phyloP scores from a whole-genome alignment of 2,113 vertebrate genomes.

The Peucedramus taeniatus region DNA sequence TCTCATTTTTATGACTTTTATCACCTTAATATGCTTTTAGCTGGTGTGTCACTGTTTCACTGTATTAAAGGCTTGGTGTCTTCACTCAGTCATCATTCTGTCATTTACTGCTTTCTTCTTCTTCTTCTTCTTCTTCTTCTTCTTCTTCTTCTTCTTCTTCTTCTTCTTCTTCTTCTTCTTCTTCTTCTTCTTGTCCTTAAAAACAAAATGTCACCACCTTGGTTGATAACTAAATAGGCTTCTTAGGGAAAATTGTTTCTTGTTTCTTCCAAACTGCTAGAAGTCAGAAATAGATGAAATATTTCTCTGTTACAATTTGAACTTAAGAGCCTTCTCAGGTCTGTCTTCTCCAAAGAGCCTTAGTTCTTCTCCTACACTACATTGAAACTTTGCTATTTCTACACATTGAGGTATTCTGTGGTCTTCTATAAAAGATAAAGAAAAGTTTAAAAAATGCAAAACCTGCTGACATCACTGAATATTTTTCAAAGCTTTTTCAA shows the following conservation, averaged over 20 bases:
- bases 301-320: not conserved
- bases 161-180: too few relatives aligned
- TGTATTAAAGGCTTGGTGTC: not conserved
- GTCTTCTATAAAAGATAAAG: not conserved
- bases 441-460: not conserved
- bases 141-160: too few relatives aligned
- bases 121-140: too few relatives aligned
- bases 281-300: not conserved
- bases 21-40: not conserved
- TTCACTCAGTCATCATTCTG: not conserved
- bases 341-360: not conserved
- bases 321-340: not conserved
- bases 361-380: not conserved
- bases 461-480: not conserved
- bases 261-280: not conserved
- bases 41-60: not conserved
- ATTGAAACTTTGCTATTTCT: not conserved
- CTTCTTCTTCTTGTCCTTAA: too few relatives aligned
- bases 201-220: not conserved
- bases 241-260: not conserved
- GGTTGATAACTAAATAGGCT: conserved; percentile 1
- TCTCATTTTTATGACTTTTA: not conserved
- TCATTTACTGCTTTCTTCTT: not conserved
- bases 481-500: not conserved
- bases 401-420: not conserved